phyloP scores from a whole-genome alignment of 2,113 vertebrate genomes.

The Neofelis nebulosa region DNA sequence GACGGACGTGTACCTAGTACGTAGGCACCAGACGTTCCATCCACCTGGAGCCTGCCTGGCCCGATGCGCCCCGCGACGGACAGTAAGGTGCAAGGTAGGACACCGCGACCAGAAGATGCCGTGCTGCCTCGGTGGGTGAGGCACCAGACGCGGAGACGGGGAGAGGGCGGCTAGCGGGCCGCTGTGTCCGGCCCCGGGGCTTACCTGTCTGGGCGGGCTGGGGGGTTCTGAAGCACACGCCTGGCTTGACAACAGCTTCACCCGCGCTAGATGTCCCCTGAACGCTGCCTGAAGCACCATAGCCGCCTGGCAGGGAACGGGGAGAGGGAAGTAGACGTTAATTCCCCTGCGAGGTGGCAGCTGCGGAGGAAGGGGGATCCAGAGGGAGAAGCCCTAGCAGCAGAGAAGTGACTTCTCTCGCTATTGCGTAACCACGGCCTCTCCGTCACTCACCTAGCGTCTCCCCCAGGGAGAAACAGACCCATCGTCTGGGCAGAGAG shows the following conservation, averaged over 20 bases:
- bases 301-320: conserved; percentile 81
- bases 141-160: neutral
- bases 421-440: neutral
- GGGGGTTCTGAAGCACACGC: neutral
- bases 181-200: neutral
- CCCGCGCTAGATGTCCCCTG: conserved; percentile 87
- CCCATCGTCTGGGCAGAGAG: neutral
- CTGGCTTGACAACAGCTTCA: conserved; percentile 76
- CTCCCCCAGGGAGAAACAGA: neutral
- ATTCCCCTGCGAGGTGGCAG: neutral
- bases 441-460: neutral
- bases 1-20: neutral
- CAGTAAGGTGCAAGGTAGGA: neutral
- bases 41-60: neutral
- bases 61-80: accelerated
- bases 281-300: conserved; percentile 88
- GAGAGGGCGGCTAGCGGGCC: accelerated
- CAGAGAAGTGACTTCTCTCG: neutral
- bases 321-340: neutral
- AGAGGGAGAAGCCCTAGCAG: neutral
- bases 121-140: neutral
- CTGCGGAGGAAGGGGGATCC: neutral
- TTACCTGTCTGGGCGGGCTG: conserved; percentile 74
- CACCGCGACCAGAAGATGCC: neutral
- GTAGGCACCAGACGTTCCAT: neutral